These are phyloP conservation scores for Reticulitermes speratus DNA, from an alignment of 1,140 invertebrate species.

Conservation along the genomic window DNA sequence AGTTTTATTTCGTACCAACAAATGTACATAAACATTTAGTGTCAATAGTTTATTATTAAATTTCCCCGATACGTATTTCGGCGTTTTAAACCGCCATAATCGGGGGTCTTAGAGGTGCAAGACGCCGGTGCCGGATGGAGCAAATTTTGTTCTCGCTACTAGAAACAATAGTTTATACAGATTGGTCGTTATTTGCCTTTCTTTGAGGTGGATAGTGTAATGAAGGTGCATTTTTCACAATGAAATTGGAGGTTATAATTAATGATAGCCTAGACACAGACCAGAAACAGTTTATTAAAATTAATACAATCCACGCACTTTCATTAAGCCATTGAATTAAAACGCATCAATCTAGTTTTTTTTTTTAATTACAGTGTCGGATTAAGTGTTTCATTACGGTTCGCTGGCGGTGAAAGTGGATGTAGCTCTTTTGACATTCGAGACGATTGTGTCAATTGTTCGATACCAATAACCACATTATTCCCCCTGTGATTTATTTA, in stretches of 20 bases:
- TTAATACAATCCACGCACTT: background rate
- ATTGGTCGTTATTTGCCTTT: no score
- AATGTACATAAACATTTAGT: no score
- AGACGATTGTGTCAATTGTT: background rate
- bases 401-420: background rate
- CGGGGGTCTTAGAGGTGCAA: no score
- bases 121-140: no score
- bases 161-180: no score
- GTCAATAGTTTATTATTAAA: no score
- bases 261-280: background rate
- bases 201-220: no score
- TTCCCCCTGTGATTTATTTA: background rate
- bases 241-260: background rate
- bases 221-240: background rate
- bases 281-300: background rate
- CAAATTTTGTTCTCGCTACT: no score
- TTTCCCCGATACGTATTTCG: no score
- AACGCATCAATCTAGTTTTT: background rate
- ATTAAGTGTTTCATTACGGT: background rate
- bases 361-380: background rate
- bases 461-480: background rate
- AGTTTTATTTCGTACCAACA: no score
- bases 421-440: background rate
- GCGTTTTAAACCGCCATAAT: no score
- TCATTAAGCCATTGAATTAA: background rate